Evolutionary conservation across 2,888 invertebrate species (phyloP).

Genomic region (Mythimna ferrago): DNA sequence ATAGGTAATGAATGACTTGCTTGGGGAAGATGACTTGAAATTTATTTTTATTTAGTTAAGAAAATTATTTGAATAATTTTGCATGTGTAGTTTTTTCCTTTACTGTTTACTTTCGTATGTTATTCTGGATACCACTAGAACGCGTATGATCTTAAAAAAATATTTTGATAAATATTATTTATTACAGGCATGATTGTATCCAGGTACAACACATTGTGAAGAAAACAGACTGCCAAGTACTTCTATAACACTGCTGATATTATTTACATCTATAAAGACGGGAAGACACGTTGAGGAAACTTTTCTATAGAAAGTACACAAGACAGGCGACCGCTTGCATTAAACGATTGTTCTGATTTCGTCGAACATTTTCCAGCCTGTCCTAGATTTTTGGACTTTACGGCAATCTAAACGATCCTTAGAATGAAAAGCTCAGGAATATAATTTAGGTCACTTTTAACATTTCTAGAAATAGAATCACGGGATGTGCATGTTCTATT

Average conservation of each 20-base stretch:
- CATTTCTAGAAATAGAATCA: no score
- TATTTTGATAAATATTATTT: background rate
- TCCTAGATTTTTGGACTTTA: no score
- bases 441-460: no score
- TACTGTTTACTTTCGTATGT: background rate
- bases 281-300: background rate
- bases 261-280: background rate
- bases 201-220: no score
- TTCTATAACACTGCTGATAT: no score
- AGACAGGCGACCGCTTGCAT: background rate
- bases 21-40: constrained; percentile 6
- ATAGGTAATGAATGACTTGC: constrained; percentile 32
- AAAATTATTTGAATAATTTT: background rate
- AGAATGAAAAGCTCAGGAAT: no score
- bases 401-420: no score
- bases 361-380: background rate
- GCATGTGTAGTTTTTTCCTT: background rate
- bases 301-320: background rate
- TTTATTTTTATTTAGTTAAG: background rate
- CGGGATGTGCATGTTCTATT: no score
- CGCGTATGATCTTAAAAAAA: no score
- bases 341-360: background rate
- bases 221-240: no score
- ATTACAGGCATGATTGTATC: background rate
- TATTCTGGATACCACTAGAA: background rate